Conservation (phyloP, 2,888 invertebrate species). For the Macaria liturata region DNA sequence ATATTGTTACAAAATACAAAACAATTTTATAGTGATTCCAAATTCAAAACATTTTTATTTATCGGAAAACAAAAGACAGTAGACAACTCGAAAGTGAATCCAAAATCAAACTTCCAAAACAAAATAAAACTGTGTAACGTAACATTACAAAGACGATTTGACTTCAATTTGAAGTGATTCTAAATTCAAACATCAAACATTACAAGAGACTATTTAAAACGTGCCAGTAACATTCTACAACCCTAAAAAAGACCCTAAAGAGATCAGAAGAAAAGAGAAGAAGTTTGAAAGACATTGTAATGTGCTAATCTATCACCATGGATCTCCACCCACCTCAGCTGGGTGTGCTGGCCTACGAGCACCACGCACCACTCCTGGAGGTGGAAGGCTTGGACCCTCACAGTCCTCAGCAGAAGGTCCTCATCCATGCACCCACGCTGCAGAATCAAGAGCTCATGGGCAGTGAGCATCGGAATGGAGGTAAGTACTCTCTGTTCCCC, state of each 20-base stretch:
- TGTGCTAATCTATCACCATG: constrained; percentile 53
- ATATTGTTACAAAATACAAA: constrained; percentile 1
- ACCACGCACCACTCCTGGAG: constrained; percentile 74
- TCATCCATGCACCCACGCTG: constrained; percentile 73
- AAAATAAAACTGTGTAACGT: neutral
- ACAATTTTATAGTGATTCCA: neutral
- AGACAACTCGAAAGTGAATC: too few relatives aligned
- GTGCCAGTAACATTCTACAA: too few relatives aligned
- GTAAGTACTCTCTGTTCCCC: too few relatives aligned
- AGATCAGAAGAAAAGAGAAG: too few relatives aligned
- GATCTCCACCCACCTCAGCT: constrained; percentile 75
- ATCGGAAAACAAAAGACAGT: too few relatives aligned
- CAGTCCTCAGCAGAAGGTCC: constrained; percentile 77
- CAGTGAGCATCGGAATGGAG: constrained; percentile 73
- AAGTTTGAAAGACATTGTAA: constrained; percentile 29
- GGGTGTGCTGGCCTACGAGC: constrained; percentile 75
- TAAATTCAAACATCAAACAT: too few relatives aligned
- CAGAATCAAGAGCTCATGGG: constrained; percentile 72
- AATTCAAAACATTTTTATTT: neutral
- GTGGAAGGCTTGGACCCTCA: constrained; percentile 77
- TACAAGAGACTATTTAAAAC: too few relatives aligned
- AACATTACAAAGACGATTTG: neutral
- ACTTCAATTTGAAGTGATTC: too few relatives aligned
- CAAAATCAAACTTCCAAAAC: too few relatives aligned
- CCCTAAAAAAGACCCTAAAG: too few relatives aligned